Percentiles rank a stretch among this genome's conserved stretches.
These are phyloP conservation scores for Nephrotoma guestfalica DNA, from an alignment of 2,888 invertebrate species.

Conservation along the genomic window DNA sequence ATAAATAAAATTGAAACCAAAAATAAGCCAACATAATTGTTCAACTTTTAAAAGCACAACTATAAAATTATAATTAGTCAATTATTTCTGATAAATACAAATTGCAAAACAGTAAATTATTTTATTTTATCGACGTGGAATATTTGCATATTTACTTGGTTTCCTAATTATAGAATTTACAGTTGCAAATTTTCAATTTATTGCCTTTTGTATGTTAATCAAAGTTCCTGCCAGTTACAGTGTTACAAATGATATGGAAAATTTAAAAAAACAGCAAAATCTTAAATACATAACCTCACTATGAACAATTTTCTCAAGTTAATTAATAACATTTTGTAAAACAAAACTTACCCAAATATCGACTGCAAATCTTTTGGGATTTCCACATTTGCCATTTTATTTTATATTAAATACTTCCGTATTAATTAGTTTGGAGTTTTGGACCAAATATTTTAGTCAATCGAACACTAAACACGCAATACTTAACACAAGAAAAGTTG, in stretches of 20 bases:
- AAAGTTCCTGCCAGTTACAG: background rate
- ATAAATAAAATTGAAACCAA: background rate
- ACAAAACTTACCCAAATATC: background rate
- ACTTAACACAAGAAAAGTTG: background rate
- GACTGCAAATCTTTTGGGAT: background rate
- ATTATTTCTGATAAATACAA: background rate
- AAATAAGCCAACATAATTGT: background rate
- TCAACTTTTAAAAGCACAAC: background rate
- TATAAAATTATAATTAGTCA: background rate
- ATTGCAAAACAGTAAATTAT: background rate
- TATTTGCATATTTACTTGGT: background rate
- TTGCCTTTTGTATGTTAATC: background rate
- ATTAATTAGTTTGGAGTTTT: background rate
- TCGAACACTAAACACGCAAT: background rate
- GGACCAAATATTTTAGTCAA: background rate
- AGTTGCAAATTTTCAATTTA: background rate
- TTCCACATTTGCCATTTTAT: background rate
- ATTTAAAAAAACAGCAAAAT: background rate
- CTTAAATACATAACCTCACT: background rate
- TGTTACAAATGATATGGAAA: background rate
- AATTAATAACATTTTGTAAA: background rate
- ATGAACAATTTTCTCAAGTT: background rate
- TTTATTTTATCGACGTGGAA: background rate
- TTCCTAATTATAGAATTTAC: background rate
- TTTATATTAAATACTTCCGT: background rate